phyloP scores from a whole-genome alignment of 1,140 invertebrate genomes.

The Neodiprion lecontei region DNA sequence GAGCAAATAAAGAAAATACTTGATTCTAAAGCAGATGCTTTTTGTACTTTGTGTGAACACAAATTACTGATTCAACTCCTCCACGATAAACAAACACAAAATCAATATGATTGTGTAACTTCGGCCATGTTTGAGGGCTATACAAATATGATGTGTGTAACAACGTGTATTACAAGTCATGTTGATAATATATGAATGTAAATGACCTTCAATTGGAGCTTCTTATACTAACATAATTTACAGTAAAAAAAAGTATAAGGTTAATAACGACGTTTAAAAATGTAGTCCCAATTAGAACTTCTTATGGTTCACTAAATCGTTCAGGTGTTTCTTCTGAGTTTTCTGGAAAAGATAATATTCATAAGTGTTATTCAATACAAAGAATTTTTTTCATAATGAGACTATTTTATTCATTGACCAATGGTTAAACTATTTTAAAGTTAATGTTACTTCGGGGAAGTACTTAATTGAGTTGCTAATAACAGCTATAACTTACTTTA shows the following conservation, averaged over 20 bases:
- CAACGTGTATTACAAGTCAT: background rate
- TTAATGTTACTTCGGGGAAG: background rate
- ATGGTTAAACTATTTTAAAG: background rate
- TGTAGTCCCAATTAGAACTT: too few relatives aligned
- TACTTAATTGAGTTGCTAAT: background rate
- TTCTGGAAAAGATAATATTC: background rate
- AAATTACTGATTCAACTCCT: too few relatives aligned
- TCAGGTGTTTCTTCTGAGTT: background rate
- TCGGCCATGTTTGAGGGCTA: too few relatives aligned
- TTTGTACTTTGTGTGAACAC: background rate
- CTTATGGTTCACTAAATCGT: too few relatives aligned
- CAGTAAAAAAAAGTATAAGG: too few relatives aligned
- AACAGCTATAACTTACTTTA: slow-evolving; percentile 33
- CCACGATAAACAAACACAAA: background rate
- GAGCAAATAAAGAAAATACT: background rate
- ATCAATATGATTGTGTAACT: background rate
- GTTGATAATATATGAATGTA: too few relatives aligned
- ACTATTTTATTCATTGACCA: background rate
- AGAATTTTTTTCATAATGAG: background rate
- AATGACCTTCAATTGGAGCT: too few relatives aligned
- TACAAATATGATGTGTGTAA: background rate
- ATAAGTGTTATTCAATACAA: background rate
- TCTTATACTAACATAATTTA: too few relatives aligned
- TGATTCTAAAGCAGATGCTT: background rate
- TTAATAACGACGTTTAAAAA: too few relatives aligned